Conservation (phyloP, 2,888 invertebrate species). For the Beris chalybata region DNA sequence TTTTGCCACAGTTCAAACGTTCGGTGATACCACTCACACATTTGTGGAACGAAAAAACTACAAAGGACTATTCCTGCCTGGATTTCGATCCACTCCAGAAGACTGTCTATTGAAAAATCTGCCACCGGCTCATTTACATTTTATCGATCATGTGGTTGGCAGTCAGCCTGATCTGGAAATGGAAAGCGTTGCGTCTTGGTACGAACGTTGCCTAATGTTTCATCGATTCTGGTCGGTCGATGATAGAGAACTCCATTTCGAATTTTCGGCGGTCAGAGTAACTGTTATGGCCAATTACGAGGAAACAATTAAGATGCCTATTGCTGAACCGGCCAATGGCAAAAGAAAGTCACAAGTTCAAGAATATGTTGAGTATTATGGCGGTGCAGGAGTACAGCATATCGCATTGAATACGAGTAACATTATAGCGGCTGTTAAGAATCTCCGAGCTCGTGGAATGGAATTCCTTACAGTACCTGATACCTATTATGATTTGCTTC, state of each 20-base stretch:
- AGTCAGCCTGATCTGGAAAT: slow-evolving; percentile 93
- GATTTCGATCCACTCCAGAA: slow-evolving; percentile 62
- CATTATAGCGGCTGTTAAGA: slow-evolving; percentile 82
- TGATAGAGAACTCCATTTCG: slow-evolving; percentile 92
- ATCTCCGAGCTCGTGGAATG: slow-evolving; percentile 79
- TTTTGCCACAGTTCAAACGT: slow-evolving; percentile 92
- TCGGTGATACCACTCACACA: slow-evolving; percentile 96
- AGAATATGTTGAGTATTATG: slow-evolving; percentile 98
- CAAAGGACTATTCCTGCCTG: slow-evolving; percentile 84
- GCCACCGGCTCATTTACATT: slow-evolving; percentile 75
- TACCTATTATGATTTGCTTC: slow-evolving; percentile 84
- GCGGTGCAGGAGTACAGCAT: slow-evolving; percentile 97
- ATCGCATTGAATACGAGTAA: slow-evolving; percentile 95
- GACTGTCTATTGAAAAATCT: slow-evolving; percentile 66
- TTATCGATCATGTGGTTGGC: slow-evolving; percentile 96
- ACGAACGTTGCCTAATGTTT: slow-evolving; percentile 64
- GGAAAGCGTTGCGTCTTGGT: slow-evolving; percentile 89
- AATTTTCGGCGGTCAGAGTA: slow-evolving; percentile 95
- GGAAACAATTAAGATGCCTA: slow-evolving; percentile 92
- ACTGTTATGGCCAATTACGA: slow-evolving; percentile 97
- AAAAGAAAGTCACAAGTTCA: slow-evolving; percentile 97
- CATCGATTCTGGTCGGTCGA: slow-evolving; percentile 98
- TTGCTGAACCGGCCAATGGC: slow-evolving; percentile 95
- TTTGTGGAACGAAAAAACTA: slow-evolving; percentile 86
- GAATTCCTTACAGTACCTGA: slow-evolving; percentile 90